Percentiles rank a stretch among this genome's conserved stretches.
These are phyloP conservation scores for Agelastica alni DNA, from an alignment of 2,888 invertebrate genomes.

Conservation along the genomic window DNA sequence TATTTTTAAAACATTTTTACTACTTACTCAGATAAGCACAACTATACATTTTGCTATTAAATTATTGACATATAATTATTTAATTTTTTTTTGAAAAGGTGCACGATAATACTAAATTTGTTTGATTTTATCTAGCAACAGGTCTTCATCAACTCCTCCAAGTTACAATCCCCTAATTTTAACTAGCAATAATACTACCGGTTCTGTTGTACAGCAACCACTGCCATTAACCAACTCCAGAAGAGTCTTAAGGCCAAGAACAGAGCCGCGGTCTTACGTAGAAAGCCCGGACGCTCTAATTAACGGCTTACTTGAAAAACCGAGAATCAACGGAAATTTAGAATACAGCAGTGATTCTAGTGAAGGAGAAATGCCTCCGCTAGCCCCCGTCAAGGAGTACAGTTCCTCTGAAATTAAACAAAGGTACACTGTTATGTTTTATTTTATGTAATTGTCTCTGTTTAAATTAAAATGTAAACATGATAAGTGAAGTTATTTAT, in stretches of 20 bases:
- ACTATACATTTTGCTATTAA: no score
- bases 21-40: no score
- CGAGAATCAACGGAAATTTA: constrained; percentile 58
- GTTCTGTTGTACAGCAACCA: constrained; percentile 24
- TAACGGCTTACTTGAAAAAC: constrained; percentile 53
- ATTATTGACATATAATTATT: no score
- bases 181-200: neutral
- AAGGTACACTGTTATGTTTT: constrained; percentile 44
- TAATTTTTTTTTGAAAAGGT: no score
- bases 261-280: constrained; percentile 82
- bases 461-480: no score
- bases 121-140: constrained; percentile 21
- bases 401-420: constrained; percentile 52
- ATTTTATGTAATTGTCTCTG: no score
- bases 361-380: constrained; percentile 68
- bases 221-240: constrained; percentile 51
- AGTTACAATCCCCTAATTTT: constrained; percentile 20
- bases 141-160: constrained; percentile 23
- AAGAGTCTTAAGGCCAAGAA: constrained; percentile 79
- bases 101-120: no score
- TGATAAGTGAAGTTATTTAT: no score
- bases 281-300: constrained; percentile 68
- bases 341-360: constrained; percentile 70
- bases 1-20: no score
- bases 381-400: constrained; percentile 72